phyloP scores from a whole-genome alignment of 1,140 invertebrate genomes.

The Campoletis sonorensis region DNA sequence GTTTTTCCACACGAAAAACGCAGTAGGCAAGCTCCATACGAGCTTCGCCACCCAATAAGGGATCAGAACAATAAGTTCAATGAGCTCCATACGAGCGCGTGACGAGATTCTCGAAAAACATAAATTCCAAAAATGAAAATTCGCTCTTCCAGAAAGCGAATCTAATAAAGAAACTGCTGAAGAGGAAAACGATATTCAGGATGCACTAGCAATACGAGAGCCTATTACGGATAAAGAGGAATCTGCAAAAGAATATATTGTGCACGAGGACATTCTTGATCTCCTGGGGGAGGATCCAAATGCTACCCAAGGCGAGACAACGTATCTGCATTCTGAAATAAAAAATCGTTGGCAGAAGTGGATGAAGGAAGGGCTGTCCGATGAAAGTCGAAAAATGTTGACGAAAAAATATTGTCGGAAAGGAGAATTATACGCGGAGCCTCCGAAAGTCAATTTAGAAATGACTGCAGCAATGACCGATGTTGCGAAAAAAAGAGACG shows the following conservation, averaged over 20 bases:
- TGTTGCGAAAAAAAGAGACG: conserved; percentile 41
- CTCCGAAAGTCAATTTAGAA: conserved; percentile 40
- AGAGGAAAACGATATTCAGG: no score
- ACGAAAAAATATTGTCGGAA: conserved; percentile 33
- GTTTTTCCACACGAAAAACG: conserved; percentile 17
- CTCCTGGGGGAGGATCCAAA: conserved; percentile 29
- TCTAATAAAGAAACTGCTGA: conserved; percentile 13
- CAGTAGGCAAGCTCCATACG: conserved; percentile 17
- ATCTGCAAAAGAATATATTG: not conserved
- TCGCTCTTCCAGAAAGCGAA: not conserved
- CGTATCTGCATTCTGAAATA: not conserved
- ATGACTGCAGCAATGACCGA: conserved; percentile 29
- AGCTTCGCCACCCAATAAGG: not conserved
- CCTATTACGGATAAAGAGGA: not conserved
- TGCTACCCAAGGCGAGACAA: not conserved
- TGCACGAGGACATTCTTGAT: conserved; percentile 36
- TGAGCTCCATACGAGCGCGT: conserved; percentile 33
- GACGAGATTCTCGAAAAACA: not conserved
- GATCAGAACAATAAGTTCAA: not conserved
- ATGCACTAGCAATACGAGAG: no score
- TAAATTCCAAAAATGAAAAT: not conserved
- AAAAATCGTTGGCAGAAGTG: conserved; percentile 29
- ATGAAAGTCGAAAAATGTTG: conserved; percentile 15
- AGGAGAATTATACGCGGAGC: conserved; percentile 33
- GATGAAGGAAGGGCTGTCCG: conserved; percentile 25